Percentiles rank a stretch among this genome's conserved stretches.
These are phyloP conservation scores for Stigmatopora nigra DNA, from an alignment of 2,113 vertebrate genomes.

Conservation along the genomic window DNA sequence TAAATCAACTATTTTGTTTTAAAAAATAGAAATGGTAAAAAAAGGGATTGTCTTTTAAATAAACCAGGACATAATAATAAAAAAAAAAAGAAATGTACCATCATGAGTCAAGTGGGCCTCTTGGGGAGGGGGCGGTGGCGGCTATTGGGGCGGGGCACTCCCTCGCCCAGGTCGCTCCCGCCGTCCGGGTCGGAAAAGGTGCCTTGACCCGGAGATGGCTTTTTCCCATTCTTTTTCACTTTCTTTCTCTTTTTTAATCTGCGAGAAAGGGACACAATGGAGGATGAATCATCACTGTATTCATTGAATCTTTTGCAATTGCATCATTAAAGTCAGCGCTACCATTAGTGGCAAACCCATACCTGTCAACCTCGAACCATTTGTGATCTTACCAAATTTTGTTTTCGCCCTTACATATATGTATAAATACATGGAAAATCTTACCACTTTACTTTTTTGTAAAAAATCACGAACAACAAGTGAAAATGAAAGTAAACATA, in stretches of 20 bases:
- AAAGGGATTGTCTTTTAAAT: background rate
- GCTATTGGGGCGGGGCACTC: slow-evolving; percentile 4
- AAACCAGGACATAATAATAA: background rate
- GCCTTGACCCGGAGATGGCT: slow-evolving; percentile 32
- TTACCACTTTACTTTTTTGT: too few species aligned
- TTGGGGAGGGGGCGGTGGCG: slow-evolving; percentile 57
- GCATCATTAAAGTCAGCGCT: too few species aligned
- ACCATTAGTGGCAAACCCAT: too few species aligned
- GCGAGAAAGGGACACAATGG: slow-evolving; percentile 15
- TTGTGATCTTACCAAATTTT: too few species aligned
- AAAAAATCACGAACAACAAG: too few species aligned
- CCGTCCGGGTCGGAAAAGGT: slow-evolving; percentile 55
- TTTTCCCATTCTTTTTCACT: slow-evolving; percentile 47
- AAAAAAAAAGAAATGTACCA: background rate
- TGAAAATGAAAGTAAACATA: too few species aligned
- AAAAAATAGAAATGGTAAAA: background rate
- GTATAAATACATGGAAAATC: too few species aligned
- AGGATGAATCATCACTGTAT: background rate
- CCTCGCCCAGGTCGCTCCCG: slow-evolving; percentile 49
- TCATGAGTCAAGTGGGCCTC: slow-evolving; percentile 50
- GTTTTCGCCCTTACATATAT: too few species aligned
- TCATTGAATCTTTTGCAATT: too few species aligned
- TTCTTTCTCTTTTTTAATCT: slow-evolving; percentile 73
- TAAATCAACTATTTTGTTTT: background rate
- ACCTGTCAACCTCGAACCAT: too few species aligned